Evolutionary conservation across 1,140 invertebrate species (phyloP).

Genomic region (Myzus persicae): DNA sequence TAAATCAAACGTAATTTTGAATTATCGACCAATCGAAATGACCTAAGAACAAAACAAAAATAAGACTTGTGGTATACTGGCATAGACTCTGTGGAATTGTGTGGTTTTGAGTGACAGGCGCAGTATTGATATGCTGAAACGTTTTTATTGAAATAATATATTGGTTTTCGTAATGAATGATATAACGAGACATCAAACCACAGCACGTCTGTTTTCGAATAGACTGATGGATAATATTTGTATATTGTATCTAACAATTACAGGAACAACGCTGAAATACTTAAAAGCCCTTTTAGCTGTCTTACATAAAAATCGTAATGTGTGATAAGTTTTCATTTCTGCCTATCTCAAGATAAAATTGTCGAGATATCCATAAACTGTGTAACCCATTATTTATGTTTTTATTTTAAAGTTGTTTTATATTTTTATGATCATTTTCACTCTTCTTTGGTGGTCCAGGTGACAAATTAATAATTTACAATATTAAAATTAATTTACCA

Average conservation of each 20-base stretch:
- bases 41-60: neutral
- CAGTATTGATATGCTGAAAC: neutral
- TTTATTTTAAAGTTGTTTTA: neutral
- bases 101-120: neutral
- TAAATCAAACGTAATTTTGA: neutral
- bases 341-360: neutral
- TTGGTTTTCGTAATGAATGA: neutral
- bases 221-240: neutral
- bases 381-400: neutral
- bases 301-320: neutral
- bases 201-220: neutral
- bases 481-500: neutral
- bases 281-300: neutral
- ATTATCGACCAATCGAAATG: neutral
- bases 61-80: neutral
- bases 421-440: neutral
- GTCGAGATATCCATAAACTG: neutral
- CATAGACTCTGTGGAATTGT: neutral
- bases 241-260: neutral
- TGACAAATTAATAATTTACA: constrained; percentile 10
- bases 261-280: neutral
- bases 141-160: neutral
- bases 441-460: neutral
- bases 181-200: neutral
- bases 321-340: neutral